Conservation (phyloP, 2,113 vertebrate genomes). For the Sciurus niger region DNA sequence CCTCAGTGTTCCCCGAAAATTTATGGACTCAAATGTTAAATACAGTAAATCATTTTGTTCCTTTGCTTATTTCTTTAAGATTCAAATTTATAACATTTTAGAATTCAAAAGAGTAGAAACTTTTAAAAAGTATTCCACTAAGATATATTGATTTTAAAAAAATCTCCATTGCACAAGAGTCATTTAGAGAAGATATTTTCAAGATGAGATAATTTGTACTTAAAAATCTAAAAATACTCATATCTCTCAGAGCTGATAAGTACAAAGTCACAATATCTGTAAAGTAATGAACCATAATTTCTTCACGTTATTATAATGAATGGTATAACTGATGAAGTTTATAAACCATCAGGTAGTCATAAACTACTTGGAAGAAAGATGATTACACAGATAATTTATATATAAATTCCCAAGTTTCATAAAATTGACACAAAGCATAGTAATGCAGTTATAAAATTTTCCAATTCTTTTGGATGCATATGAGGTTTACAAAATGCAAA, state of each 20-base stretch:
- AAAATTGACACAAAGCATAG: neutral
- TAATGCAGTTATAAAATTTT: neutral
- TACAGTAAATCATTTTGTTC: neutral
- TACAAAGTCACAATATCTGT: neutral
- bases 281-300: neutral
- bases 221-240: neutral
- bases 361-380: neutral
- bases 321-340: neutral
- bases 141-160: neutral
- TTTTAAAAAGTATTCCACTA: neutral
- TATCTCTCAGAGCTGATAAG: neutral
- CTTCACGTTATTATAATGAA: neutral
- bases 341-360: neutral
- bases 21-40: neutral
- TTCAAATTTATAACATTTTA: neutral
- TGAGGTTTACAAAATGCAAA: neutral
- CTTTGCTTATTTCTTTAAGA: neutral
- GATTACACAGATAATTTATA: neutral
- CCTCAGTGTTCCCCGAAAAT: neutral
- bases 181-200: neutral
- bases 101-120: neutral
- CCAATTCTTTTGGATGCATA: neutral
- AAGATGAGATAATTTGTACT: neutral
- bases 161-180: neutral
- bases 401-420: neutral